These are phyloP conservation scores for Mythimna vitellina DNA, from an alignment of 2,888 invertebrate genomes.

Conservation along the genomic window DNA sequence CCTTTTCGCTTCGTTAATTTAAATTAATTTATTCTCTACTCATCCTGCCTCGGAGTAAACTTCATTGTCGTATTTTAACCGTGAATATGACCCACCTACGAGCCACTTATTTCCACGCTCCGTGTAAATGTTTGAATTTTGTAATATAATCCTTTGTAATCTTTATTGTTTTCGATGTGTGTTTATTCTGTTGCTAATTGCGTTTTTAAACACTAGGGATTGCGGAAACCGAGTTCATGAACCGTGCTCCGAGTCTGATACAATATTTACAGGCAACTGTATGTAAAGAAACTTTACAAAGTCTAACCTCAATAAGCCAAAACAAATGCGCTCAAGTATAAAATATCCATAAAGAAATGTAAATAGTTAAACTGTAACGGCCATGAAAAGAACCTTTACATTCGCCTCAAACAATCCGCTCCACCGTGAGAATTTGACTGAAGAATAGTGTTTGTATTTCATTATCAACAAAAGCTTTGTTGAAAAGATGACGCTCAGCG, in stretches of 20 bases:
- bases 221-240: conserved; percentile 29
- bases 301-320: conserved; percentile 42
- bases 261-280: conserved; percentile 28
- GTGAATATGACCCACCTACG: conserved; percentile 68
- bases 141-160: conserved; percentile 55
- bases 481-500: conserved; percentile 87
- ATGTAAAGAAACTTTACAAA: conserved; percentile 36
- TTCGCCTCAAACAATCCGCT: conserved; percentile 80
- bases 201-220: conserved; percentile 37
- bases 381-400: conserved; percentile 73
- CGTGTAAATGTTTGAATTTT: conserved; percentile 57
- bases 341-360: conserved; percentile 59
- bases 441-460: conserved; percentile 88
- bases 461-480: conserved; percentile 88
- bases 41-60: conserved; percentile 76
- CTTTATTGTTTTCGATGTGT: conserved; percentile 51
- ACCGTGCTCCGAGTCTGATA: conserved; percentile 15
- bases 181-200: conserved; percentile 36
- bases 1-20: conserved; percentile 86
- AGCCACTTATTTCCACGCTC: conserved; percentile 60
- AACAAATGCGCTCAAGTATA: conserved; percentile 53
- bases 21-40: conserved; percentile 86
- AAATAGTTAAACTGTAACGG: conserved; percentile 65
- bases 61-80: conserved; percentile 75
- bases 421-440: conserved; percentile 80